Evolutionary conservation across 2,113 vertebrate species (phyloP), one percentile per base, ranked within the genome.

Genomic region (Helogale parvula): DNA sequence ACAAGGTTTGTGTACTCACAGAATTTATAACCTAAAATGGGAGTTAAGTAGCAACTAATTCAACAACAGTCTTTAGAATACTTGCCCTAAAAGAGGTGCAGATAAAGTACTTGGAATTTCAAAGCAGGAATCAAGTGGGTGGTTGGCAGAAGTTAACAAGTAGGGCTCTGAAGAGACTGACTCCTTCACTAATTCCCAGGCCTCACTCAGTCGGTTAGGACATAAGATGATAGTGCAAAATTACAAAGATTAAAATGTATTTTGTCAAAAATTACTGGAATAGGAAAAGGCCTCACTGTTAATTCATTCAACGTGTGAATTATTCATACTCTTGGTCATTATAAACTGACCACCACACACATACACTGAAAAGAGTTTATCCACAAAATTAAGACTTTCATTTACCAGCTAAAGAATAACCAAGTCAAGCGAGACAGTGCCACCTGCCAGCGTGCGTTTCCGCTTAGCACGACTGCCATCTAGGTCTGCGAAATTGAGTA

Each of bases 261-360:
- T 88, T 93, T 93, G 80, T 84, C 82, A 66, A 97, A 95, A 94
- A 84, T 60, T 54, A 97, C 7, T 95, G 81, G 92, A 97, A 89
- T 93, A 90, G 25, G 72, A 86, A 54, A 80, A 81, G n/a, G n/a
- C 41, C 27, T 86, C 82, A 38, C 4, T 72, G 31, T 60, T 95
- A 45, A 94, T 15, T 91, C 77, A 82, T 88, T 95, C 52, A 94
- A 77, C 68, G 93, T 90, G n/a, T 97, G 27, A 93, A 88, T 80
- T 84, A 85, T 35, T 83, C 63, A 80, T 50, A 29, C 47, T 90
- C 95, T 95, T 45, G 84, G 50, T 80, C 74, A 94, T 93, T 74
- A 97, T 23, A 90, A 97, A 90, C 31, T 95, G 68, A 94, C 41
- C 57, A 85, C 54, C 5, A 33, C 65, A 68, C 85, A 93, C 38